Evolutionary conservation across 2,797 vertebrate species (phyloP).

Genomic region (Sorex maritimensis): DNA sequence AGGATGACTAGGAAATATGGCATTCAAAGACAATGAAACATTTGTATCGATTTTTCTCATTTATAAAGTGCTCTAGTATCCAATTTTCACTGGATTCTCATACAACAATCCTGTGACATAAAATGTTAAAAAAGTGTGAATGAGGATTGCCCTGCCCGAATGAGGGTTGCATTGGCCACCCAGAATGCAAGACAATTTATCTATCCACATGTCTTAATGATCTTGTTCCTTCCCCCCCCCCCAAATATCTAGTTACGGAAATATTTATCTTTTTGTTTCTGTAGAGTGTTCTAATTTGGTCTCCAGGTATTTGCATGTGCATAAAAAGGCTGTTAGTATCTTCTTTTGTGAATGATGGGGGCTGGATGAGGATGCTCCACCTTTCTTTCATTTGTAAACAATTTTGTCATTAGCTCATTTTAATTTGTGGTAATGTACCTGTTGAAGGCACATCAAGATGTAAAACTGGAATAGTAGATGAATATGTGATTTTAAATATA

Average conservation of each 20-base stretch:
- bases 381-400: neutral
- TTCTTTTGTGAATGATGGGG: conserved; percentile 16
- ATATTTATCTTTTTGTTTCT: neutral
- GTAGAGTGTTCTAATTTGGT: neutral
- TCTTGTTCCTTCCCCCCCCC: neutral
- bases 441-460: neutral
- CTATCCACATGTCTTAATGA: neutral
- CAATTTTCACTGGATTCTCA: neutral
- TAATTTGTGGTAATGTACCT: neutral
- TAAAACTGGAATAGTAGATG: neutral
- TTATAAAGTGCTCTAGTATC: neutral
- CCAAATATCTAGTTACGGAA: neutral
- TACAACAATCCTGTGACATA: neutral
- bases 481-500: neutral
- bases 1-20: neutral
- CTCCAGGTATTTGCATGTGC: neutral
- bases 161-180: neutral
- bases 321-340: neutral
- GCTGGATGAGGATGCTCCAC: neutral
- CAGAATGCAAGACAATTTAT: neutral
- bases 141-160: neutral
- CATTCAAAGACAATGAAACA: neutral
- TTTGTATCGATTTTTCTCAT: neutral
- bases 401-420: neutral
- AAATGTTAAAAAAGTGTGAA: neutral